Evolutionary conservation across 2,888 invertebrate species (phyloP).

Genomic region (Parnassius smintheus): DNA sequence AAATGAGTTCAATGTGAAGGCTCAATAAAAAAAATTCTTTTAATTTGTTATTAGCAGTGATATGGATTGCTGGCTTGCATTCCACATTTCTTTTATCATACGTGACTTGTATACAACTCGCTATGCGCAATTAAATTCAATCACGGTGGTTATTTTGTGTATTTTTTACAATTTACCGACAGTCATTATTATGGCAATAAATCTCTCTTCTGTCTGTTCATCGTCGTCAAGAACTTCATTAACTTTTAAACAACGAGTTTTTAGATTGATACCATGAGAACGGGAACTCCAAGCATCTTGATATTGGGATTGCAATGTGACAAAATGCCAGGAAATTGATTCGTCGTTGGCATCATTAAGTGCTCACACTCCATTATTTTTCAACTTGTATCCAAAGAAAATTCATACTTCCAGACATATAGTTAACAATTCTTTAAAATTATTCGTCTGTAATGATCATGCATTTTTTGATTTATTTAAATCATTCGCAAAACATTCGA

Average conservation of each 20-base stretch:
- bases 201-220: constrained; percentile 60
- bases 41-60: constrained; percentile 32
- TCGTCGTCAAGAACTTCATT: constrained; percentile 74
- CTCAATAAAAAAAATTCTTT: constrained; percentile 31
- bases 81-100: constrained; percentile 34
- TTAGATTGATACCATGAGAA: constrained; percentile 61
- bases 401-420: constrained; percentile 6
- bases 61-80: constrained; percentile 31
- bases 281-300: constrained; percentile 54
- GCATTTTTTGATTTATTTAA: constrained; percentile 21
- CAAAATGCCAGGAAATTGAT: constrained; percentile 58
- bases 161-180: constrained; percentile 51
- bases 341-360: constrained; percentile 38
- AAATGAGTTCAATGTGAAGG: constrained; percentile 28
- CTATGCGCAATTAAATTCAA: constrained; percentile 42
- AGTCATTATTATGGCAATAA: constrained; percentile 71
- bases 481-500: constrained; percentile 7
- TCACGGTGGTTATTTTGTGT: constrained; percentile 40
- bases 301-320: constrained; percentile 54
- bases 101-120: constrained; percentile 34
- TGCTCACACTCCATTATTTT: constrained; percentile 17
- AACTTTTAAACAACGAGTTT: constrained; percentile 58
- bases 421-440: constrained; percentile 10
- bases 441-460: constrained; percentile 14
- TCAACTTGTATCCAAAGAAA: constrained; percentile 10